Evolutionary conservation across 23 tunicate genomes (phyloP), one percentile per base, ranked within the genome.

Genomic region (Clavelina lepadiformis): DNA sequence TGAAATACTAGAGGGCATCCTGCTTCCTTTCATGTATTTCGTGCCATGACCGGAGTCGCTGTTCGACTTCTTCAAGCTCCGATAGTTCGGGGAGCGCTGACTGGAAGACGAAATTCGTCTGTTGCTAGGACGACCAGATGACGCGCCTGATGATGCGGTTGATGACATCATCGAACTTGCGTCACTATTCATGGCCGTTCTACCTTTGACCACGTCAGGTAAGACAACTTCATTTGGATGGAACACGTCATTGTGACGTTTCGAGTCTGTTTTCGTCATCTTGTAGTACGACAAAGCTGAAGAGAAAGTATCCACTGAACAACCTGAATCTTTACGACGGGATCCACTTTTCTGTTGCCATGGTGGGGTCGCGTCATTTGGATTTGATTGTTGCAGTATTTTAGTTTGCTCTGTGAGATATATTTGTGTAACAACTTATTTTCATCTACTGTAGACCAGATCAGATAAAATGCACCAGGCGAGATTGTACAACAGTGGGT

Each of bases 121-220:
- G 25, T 27, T 29, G 29, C 30, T 20, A 2, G 64, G 3, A 18
- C 65, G 51, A 2, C 56, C 53, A 25, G 73, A 23, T 8, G 72
- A 66, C 35, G 58, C 35, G 7, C 84, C 84, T 3, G 84, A 68
- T 35, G 82, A 76, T 36, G 68, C 44, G 21, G 71, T 66, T 38
- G 82, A 76, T 58, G 84, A 78, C 75, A 78, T 78, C 84, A 78
- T 24, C 33, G 84, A 78, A 54, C 60, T 37, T 8, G 67, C 76
- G 69, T 78, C 84, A 51, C 84, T 78, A 55, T 41, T 21, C 47
- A 36, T 35, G 33, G 58, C 25, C 27, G 66, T 57, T 11, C 80
- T 31, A 2, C 57, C n/a, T 41, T 68, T 69, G 23, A 68, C 72
- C n/a, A 68, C 60, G 58, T 78, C 84, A 8, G 75, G 69, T 2